A percentile compares a stretch with the other conserved stretches of the same genome.
phyloP scores from a whole-genome alignment of 2,888 invertebrate species.

The Euplagia quadripunctaria region DNA sequence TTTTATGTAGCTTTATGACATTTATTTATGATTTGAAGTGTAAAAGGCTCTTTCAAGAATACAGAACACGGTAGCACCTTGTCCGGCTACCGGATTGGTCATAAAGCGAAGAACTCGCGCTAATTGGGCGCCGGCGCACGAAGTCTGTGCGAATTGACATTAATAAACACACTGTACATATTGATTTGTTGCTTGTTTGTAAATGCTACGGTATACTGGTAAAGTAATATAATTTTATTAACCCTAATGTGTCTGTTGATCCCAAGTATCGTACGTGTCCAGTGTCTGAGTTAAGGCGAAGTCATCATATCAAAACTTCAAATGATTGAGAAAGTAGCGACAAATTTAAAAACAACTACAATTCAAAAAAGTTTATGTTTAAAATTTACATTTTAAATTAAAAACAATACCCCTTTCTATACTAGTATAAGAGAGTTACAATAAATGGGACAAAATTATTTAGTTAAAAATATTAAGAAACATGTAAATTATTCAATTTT shows the following conservation, averaged over 20 bases:
- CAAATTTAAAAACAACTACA: too few species aligned
- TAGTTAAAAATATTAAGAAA: too few species aligned
- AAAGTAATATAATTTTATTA: too few species aligned
- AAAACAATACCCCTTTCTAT: too few species aligned
- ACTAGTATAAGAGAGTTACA: too few species aligned
- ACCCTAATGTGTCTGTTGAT: too few species aligned
- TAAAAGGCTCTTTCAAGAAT: not conserved
- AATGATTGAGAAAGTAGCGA: not conserved
- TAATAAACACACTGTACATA: slow-evolving; percentile 54
- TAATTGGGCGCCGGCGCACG: slow-evolving; percentile 58
- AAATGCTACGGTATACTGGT: too few species aligned
- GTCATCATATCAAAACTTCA: not conserved
- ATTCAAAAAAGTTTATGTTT: not conserved
- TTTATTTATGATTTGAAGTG: not conserved
- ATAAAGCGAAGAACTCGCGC: slow-evolving; percentile 45
- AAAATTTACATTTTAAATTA: not conserved
- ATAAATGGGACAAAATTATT: too few species aligned
- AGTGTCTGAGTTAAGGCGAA: too few species aligned
- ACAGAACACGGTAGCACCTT: slow-evolving; percentile 2
- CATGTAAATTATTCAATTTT: too few species aligned
- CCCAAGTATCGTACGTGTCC: too few species aligned
- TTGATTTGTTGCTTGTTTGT: slow-evolving; percentile 49
- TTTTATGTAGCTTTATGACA: not conserved
- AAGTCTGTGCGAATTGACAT: slow-evolving; percentile 41
- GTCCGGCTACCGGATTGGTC: slow-evolving; percentile 28